A percentile compares a stretch with the other conserved stretches of the same genome.
Evolutionary conservation across 1,140 invertebrate genomes (phyloP).

Genomic region (Brachystomella parvula): DNA sequence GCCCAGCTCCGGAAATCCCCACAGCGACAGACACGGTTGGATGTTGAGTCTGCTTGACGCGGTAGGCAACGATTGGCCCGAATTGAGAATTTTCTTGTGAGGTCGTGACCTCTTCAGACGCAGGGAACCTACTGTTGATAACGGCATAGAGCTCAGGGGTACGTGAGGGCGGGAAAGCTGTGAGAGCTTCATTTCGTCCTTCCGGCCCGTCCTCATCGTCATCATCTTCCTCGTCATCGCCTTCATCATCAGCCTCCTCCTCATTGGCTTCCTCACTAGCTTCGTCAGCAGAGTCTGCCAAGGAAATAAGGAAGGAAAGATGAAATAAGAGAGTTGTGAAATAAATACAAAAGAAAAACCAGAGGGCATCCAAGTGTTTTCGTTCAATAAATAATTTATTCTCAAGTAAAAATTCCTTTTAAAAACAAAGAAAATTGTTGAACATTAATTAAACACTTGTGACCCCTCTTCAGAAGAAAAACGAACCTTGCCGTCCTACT

Average conservation of each 20-base stretch:
- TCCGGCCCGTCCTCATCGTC: background rate
- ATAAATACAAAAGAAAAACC: background rate
- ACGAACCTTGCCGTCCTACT: constrained; percentile 15
- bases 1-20: background rate
- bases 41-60: constrained; percentile 8
- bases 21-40: constrained; percentile 5
- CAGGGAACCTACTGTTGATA: constrained; percentile 9
- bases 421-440: no score
- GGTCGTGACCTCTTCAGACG: background rate
- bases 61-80: constrained; percentile 2
- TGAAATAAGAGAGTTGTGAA: background rate
- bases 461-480: background rate
- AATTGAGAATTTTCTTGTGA: constrained; percentile 15
- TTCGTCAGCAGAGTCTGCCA: constrained; percentile 1
- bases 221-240: constrained; percentile 13
- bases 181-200: constrained; percentile 13
- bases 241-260: background rate
- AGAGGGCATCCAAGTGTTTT: constrained; percentile 6
- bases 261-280: background rate
- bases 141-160: constrained; percentile 29
- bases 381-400: constrained; percentile 5
- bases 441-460: background rate
- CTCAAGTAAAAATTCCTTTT: background rate
- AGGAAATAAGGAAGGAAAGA: background rate
- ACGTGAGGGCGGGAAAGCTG: constrained; percentile 32